Base-by-base conservation (phyloP, 2,888 invertebrate genomes). In the Sturmia bella region DNA sequence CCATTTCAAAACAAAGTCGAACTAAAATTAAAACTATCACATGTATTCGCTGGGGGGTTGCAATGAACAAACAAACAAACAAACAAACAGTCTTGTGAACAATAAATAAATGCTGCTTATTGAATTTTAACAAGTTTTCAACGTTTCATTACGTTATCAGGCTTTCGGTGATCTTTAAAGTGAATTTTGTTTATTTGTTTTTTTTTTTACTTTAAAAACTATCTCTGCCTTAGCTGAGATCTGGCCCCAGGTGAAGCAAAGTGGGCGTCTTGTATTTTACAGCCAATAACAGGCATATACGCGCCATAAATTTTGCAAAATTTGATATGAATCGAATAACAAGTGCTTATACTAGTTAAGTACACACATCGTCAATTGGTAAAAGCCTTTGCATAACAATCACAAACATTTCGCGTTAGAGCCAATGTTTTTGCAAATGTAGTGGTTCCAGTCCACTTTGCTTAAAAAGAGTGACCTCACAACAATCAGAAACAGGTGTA, bases 121-220 rank as follows among this genome's bases (percentile, higher is more conserved):
- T 82, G 64, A 69, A 78, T 82, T 64, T 54, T 78, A 82, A 77
- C 81, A 82, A 82, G 69, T 57, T 43, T 63, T 37, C n/a, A 43
- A 64, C 17, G 17, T 39, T 70, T 45, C 52, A 59, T 52, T 52
- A 15, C 54, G 48, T 12, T 52, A 59, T 79, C 72, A 24, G 59
- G 37, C 63, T 56, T 63, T 64, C 70, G 70, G 70, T 48, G 78
- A 74, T 78, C 82, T 78, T 21, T 54, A 82, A 78, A 78, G 78
- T 24, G n/a, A 70, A 64, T 45, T 54, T 48, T 15, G 7, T 17
- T 61, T n/a, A n/a, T n/a, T 17, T 72, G n/a, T n/a, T n/a, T 24
- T 56, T 48, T 48, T 37, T 56, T 48, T 48, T 57, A n/a, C 4
- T 24, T 54, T 12, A 45, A 45, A 63, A 21, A 19, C 21, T 37